Conservation (phyloP, 2,113 vertebrate genomes). For the human (Homo sapiens) region GRCh38 chr1:116913501-116914000, state of each 20-base stretch:
- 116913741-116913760: not conserved
- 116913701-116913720: not conserved
- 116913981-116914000: not conserved
- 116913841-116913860: not conserved
- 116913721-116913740: not conserved
- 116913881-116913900: not conserved
- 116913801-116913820: not conserved
- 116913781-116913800: not conserved
- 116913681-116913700: not conserved
- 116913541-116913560: not conserved
- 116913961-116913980: conserved; percentile 20
- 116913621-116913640: not conserved
- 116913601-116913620: not conserved
- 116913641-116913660: not conserved
- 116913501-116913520: not conserved
- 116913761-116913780: not conserved
- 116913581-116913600: not conserved
- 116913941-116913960: not conserved
- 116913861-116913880: not conserved
- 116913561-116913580: not conserved
- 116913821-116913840: not conserved
- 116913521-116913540: not conserved
- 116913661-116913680: not conserved
- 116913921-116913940: conserved; percentile 2
- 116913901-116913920: conserved; percentile 11